Base-by-base conservation (phyloP, 2,888 invertebrate genomes). In the Aphrophora alni region DNA sequence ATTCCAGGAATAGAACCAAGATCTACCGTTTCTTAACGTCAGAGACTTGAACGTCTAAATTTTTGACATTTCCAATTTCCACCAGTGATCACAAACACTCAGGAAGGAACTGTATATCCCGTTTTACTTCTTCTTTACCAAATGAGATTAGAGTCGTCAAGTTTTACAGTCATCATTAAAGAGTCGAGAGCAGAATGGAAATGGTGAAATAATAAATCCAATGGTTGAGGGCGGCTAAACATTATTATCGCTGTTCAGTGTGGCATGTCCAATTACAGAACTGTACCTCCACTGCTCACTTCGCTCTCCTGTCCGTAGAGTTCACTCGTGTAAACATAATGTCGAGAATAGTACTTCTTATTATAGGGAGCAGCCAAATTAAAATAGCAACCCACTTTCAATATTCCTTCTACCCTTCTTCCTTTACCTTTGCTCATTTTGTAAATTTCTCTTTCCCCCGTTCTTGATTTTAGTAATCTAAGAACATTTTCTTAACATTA, bases 251-350 rank as follows among this genome's bases (percentile, higher is more conserved):
- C 82, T 81, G 82, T 83, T 82, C 84, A 82, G 44, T 82, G 77
- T 83, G 82, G 82, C 84, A 83, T 84, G 83, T 84, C 84, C 84
- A 84, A 84, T 84, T 84, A 84, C 83, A 77, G 69, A 69, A 44
- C 44, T 44, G 44, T 44, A 44, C 74, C 33, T 27, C 51, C n/a
- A 25, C 75, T 71, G 74, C 33, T 79, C 79, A 68, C 70, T 75
- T 71, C 44, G 75, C n/a, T n/a, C n/a, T 33, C 71, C 44, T 78
- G 81, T 77, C 80, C 80, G 82, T 82, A 80, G 84, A 82, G 81
- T n/a, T 83, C 82, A 82, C 83, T 84, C 83, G 84, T 82, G 82
- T 84, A 82, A 83, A 84, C 83, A 84, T 84, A 83, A 83, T 83
- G 81, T 82, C 71, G 68, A 73, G 68, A 70, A 71, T 28, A n/a